These are phyloP conservation scores for Drosophila algonquin DNA, from an alignment of 2,888 invertebrate species.

Conservation along the genomic window DNA sequence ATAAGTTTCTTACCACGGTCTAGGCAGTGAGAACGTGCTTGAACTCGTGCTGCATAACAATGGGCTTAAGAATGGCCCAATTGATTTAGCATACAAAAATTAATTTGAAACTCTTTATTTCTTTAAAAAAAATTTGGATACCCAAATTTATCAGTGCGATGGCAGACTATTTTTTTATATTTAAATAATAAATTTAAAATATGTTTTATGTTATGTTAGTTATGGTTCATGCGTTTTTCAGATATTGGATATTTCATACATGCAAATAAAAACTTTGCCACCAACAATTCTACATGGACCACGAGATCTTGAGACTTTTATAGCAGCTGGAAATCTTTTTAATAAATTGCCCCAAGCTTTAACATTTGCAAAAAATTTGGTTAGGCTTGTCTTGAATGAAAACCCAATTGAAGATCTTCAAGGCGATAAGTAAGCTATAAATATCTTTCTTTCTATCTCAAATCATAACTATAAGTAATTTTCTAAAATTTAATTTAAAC, in stretches of 20 bases:
- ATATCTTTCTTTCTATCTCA: not conserved
- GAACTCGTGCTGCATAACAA: no score
- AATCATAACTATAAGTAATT: not conserved
- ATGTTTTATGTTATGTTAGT: no score
- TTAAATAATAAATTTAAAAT: no score
- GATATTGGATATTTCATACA: conserved; percentile 89
- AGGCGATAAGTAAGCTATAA: conserved; percentile 79
- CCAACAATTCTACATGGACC: conserved; percentile 89
- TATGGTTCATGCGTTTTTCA: conserved; percentile 63
- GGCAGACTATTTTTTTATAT: no score
- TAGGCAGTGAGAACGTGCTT: no score
- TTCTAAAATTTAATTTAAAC: not conserved
- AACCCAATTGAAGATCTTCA: conserved; percentile 88
- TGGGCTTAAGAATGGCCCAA: no score
- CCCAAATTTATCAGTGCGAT: no score
- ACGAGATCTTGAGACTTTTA: conserved; percentile 87
- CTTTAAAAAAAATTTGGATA: no score
- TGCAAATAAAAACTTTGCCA: conserved; percentile 87
- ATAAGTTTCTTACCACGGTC: no score
- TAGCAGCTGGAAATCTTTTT: conserved; percentile 88
- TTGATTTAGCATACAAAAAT: no score
- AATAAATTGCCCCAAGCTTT: conserved; percentile 86
- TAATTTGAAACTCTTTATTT: no score
- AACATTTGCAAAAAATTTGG: conserved; percentile 86
- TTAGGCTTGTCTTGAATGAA: conserved; percentile 87